These are phyloP conservation scores for Otolemur crassicaudatus DNA, from an alignment of 2,797 vertebrate genomes.

Conservation along the genomic window DNA sequence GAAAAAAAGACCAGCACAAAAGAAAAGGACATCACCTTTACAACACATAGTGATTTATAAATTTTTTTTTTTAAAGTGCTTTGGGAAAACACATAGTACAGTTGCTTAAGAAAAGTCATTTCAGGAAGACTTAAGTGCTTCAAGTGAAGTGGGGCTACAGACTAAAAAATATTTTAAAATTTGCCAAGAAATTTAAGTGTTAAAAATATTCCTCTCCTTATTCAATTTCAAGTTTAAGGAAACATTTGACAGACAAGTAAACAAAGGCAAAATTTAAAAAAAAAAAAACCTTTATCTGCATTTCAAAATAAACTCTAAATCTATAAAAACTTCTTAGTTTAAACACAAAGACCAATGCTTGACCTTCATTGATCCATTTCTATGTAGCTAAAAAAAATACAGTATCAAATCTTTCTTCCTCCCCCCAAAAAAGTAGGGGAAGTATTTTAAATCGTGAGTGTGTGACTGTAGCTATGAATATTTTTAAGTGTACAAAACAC, in stretches of 20 bases:
- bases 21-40: constrained; percentile 59
- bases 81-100: constrained; percentile 67
- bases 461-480: constrained; percentile 63
- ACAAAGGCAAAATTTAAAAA: constrained; percentile 45
- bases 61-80: constrained; percentile 19
- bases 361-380: constrained; percentile 72
- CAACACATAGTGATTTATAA: constrained; percentile 62
- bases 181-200: constrained; percentile 67
- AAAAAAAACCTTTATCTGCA: constrained; percentile 35
- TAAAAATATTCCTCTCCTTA: constrained; percentile 76
- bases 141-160: constrained; percentile 46
- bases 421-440: constrained; percentile 52
- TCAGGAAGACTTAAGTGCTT: constrained; percentile 74
- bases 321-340: constrained; percentile 79
- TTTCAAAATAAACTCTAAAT: constrained; percentile 80
- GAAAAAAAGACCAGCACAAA: constrained; percentile 57
- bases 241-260: constrained; percentile 65
- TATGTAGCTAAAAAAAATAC: constrained; percentile 78
- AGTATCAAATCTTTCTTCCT: constrained; percentile 77
- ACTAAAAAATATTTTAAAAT: constrained; percentile 68
- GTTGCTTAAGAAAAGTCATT: constrained; percentile 65
- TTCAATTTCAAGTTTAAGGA: constrained; percentile 69
- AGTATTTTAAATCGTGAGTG: constrained; percentile 71
- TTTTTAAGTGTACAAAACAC: constrained; percentile 64
- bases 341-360: constrained; percentile 68